Evolutionary conservation across 2,797 vertebrate genomes (phyloP).

Genomic region (Lepus townsendii): DNA sequence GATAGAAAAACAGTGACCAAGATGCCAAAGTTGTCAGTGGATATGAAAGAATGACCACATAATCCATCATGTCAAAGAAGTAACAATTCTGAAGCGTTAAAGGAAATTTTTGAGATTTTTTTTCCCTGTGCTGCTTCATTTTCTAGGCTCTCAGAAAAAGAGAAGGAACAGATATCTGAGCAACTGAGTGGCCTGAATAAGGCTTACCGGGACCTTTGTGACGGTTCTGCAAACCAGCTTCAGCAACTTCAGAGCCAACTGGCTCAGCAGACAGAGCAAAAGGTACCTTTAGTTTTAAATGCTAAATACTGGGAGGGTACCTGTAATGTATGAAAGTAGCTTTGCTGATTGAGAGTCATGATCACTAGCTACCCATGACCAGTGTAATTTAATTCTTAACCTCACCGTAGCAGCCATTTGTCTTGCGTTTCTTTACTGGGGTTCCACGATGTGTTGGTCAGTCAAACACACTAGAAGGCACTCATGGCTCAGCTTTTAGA

Average conservation of each 20-base stretch:
- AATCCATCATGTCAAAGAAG: background rate
- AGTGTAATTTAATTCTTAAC: conserved; percentile 83
- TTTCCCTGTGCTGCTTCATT: conserved; percentile 20
- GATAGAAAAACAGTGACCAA: background rate
- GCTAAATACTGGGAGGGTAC: background rate
- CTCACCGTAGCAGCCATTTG: conserved; percentile 72
- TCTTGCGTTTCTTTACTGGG: conserved; percentile 65
- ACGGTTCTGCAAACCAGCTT: conserved; percentile 93
- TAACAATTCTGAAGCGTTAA: conserved; percentile 29
- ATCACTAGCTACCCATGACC: conserved; percentile 83
- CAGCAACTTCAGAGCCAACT: conserved; percentile 96
- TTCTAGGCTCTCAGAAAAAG: conserved; percentile 93
- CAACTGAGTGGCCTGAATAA: conserved; percentile 93
- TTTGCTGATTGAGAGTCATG: conserved; percentile 72
- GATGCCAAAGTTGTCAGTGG: background rate
- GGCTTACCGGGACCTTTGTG: conserved; percentile 94
- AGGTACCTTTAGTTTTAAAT: conserved; percentile 91
- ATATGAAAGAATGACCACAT: background rate
- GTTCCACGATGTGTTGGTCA: conserved; percentile 75
- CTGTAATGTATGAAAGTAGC: conserved; percentile 48
- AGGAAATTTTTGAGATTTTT: background rate
- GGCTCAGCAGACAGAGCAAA: conserved; percentile 96
- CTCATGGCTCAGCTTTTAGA: conserved; percentile 21
- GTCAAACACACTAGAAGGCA: conserved; percentile 64
- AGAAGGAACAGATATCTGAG: conserved; percentile 92